Evolutionary conservation across 2,113 vertebrate genomes (phyloP), one percentile per base, ranked within the genome.

Genomic region (Ophthalmolycus amberensis): DNA sequence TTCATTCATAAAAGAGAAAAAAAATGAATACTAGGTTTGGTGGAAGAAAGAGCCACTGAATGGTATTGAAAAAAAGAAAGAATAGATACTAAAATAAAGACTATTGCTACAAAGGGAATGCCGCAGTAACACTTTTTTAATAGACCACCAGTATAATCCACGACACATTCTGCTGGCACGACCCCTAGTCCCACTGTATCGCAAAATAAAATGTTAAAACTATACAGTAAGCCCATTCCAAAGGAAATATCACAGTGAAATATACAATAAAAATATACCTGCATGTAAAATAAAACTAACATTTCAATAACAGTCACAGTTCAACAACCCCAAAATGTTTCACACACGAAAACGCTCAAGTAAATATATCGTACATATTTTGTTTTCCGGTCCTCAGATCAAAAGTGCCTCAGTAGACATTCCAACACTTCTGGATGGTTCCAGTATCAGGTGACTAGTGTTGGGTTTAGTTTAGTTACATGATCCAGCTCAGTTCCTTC

Each of bases 391-490:
- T 82, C 46, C 64, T 38, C 68, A 69, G 32, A 85, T 64, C 60
- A 62, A 85, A 91, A 87, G 84, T 90, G 86, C 83, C 83, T 72
- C 71, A 66, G 82, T 29, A 22, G 70, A 89, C 73, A 80, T 88
- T 88, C 80, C 81, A 85, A 82, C 38, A 42, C 38, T 34, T 83
- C 8, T 64, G 20, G 59, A 15, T 79, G 32, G 52, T 63, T 68
- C 72, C 65, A 68, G 75, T 44, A 62, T 66, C 42, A 72, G 69
- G 46, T 18, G 38, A 42, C 44, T 65, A 52, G 27, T 58, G 54
- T 25, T 34, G 38, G 40, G 29, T 60, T 52, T 63, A 11, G 42
- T 50, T 81, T 27, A 1, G 27, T 48, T n/a, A 46, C 4, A 44
- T n/a, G 64, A 66, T 75, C 48, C 20, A 15, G n/a, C 9, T 52